phyloP scores from a whole-genome alignment of 2,888 invertebrate species.

The Selenia dentaria region DNA sequence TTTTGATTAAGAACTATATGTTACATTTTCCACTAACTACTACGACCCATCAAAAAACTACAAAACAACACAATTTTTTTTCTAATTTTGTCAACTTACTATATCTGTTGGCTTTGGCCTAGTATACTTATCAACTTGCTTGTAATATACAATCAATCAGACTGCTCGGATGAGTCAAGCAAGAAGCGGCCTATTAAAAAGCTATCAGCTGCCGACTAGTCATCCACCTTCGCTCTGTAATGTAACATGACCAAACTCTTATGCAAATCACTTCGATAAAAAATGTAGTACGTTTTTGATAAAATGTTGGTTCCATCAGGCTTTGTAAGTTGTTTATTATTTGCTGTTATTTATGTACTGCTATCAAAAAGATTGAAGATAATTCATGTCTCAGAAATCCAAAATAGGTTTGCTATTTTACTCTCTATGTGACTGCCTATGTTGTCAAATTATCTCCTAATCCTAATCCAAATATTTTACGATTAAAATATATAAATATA shows the following conservation, averaged over 20 bases:
- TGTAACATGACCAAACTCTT: slow-evolving; percentile 18
- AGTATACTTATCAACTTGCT: slow-evolving; percentile 7
- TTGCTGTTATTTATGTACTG: no score
- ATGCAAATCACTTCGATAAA: slow-evolving; percentile 8
- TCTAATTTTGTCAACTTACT: slow-evolving; percentile 1
- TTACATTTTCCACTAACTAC: no score
- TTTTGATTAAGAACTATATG: no score
- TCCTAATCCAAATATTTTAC: neutral
- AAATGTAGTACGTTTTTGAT: neutral
- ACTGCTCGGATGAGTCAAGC: slow-evolving; percentile 48
- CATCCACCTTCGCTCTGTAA: slow-evolving; percentile 18
- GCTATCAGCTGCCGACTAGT: slow-evolving; percentile 45
- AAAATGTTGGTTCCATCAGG: neutral
- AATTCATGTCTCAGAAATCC: no score
- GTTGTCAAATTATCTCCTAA: no score
- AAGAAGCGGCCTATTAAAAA: slow-evolving; percentile 51
- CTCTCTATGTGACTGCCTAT: no score
- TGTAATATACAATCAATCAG: slow-evolving; percentile 50
- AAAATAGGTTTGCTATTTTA: no score
- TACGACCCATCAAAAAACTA: no score
- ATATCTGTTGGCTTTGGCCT: slow-evolving; percentile 3
- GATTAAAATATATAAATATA: no score
- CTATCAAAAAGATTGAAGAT: no score
- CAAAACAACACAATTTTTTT: neutral
- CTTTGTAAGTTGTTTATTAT: no score